Base-by-base conservation (phyloP, 2,797 vertebrate species). In the Sciurus carolinensis region DNA sequence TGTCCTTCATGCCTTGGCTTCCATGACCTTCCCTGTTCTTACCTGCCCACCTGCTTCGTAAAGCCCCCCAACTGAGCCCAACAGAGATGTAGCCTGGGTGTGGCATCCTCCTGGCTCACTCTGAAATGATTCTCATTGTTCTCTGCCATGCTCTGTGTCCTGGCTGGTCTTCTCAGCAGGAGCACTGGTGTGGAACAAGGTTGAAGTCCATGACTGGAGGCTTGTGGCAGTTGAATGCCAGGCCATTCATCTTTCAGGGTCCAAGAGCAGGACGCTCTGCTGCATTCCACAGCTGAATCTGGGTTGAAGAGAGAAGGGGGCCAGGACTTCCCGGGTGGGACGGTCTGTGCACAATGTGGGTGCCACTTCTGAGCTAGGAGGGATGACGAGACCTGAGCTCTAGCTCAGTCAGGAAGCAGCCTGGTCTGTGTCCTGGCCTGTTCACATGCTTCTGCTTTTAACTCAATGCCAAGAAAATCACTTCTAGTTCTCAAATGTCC, bases 191-290 rank as follows among this genome's bases (percentile, higher is more conserved):
- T 42, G 88, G 57, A 47, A 47, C 69, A 59, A 1, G 6, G 57
- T 84, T 76, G n/a, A 42, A 82, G 52, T 28, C 85, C 57, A 24
- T 59, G 57, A 26, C 5, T 36, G 18, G 36, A 83, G 59, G 33
- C 24, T 9, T 3, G 18, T 14, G 75, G 71, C 1, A 0, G 12
- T 39, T 2, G 5, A 62, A 52, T 8, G 12, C 47, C 7, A 7
- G 30, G 73, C 33, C n/a, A 2, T 4, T 80, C 76, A 17, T 33
- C 24, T 26, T 50, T 76, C 64, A 36, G 0, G 36, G 39, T 10
- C 52, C 30, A 30, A 77, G 33, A 57, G 13, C 44, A 66, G 52
- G 80, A 28, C 36, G 9, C 33, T 59, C 36, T 17, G n/a, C 22
- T 30, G 62, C 24, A 30, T 69, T 57, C 5, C 28, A 20, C 69